Base-by-base conservation (phyloP, 2,888 invertebrate genomes). In the Chesias legatella region DNA sequence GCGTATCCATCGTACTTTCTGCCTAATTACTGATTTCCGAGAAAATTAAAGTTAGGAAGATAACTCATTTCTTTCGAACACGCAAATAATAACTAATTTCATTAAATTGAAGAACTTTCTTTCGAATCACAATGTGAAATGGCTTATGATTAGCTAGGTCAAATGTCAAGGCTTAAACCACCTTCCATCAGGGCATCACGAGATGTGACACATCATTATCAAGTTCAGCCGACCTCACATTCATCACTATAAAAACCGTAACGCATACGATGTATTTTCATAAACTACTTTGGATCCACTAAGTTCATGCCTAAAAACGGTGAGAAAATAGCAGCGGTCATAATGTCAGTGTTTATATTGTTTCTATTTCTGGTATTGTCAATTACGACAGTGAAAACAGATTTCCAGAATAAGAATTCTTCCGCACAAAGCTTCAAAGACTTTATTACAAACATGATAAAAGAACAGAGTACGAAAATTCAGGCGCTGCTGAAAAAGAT, bases 141-240 rank as follows among this genome's bases (percentile, higher is more conserved):
- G 67, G 66, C 57, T 40, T 59, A 53, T 74, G 79, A 80, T 78
- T 60, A 81, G 80, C 68, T 80, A 60, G 86, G 85, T 84, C 84
- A 80, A 80, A 78, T 85, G 85, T 86, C 85, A 85, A 77, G 53
- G 77, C 78, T 59, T 62, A 71, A 53, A 53, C 51, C 39, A 51
- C 58, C 58, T 56, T 56, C 46, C 55, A 55, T 51, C 36, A 38
- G 17, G 40, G 51, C 56, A 34, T 51, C 49, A 42, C 26, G 54
- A 43, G 48, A 55, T 60, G 61, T 66, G 74, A 75, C 68, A 64
- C 34, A 51, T 58, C 46, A 74, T 86, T 80, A 86, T 49, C 42
- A 46, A 33, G 67, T 35, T 53, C 73, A 82, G 47, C 67, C 63
- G 71, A 81, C 73, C 85, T 60, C 51, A 59, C 61, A 68, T 51